A percentile compares a stretch with the other conserved stretches of the same genome.
Evolutionary conservation across 92 coral and sea anemone species (phyloP).

Genomic region (Plumapathes pennacea): DNA sequence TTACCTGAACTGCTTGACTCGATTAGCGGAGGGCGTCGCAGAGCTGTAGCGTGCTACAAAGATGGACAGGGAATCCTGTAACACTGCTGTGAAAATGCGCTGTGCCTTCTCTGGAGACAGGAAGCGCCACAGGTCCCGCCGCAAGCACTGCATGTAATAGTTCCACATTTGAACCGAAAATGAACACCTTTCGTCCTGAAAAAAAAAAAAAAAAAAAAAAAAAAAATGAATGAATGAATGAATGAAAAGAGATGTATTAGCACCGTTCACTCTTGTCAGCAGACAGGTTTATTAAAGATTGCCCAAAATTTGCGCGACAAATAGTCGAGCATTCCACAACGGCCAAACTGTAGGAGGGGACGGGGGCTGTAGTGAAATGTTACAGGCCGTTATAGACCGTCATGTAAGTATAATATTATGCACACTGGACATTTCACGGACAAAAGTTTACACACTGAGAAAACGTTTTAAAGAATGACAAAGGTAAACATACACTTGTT

Average conservation of each 20-base stretch:
- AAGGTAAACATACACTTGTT: no score
- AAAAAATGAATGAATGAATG: neutral
- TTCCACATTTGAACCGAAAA: constrained; percentile 99
- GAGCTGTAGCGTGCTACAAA: constrained; percentile 74
- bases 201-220: constrained; percentile 3
- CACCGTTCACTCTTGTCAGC: neutral
- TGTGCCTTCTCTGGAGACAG: constrained; percentile 87
- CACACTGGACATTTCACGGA: no score
- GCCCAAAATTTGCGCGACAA: no score
- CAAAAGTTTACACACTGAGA: no score
- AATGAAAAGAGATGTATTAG: neutral
- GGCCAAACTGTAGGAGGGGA: no score
- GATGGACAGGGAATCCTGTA: constrained; percentile 74
- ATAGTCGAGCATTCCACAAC: no score
- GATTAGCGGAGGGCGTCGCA: constrained; percentile 63
- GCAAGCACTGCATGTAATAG: constrained; percentile 80
- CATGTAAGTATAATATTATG: no score
- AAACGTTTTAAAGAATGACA: no score
- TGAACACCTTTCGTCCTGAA: constrained; percentile 92
- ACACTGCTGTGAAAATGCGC: constrained; percentile 69
- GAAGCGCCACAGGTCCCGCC: constrained; percentile 75
- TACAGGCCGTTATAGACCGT: no score
- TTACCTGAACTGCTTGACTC: constrained; percentile 85
- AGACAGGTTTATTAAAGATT: no score
- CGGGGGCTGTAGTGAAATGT: no score